Conservation (phyloP, 2,113 vertebrate genomes). For the Notothenia rossii region DNA sequence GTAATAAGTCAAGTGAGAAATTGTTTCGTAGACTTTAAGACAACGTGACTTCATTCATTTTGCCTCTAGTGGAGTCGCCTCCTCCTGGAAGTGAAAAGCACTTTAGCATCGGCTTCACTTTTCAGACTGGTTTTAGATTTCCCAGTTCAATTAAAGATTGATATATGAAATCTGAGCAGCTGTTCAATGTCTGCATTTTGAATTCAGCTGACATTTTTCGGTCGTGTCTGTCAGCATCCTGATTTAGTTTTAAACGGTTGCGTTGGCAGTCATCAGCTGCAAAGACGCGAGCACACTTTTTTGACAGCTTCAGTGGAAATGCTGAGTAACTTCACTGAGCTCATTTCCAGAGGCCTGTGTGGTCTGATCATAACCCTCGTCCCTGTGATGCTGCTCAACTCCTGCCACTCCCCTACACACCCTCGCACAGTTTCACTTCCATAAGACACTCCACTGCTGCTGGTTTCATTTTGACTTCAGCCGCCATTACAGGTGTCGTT, state of each 20-base stretch:
- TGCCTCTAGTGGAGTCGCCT: too few relatives aligned
- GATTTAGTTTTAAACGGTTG: conserved; percentile 14
- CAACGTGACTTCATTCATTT: too few relatives aligned
- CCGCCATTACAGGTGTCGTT: neutral
- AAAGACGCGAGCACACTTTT: conserved; percentile 3
- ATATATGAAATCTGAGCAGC: neutral
- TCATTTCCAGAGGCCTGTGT: conserved; percentile 59
- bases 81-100: too few relatives aligned
- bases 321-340: conserved; percentile 69
- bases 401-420: conserved; percentile 68
- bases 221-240: conserved; percentile 10
- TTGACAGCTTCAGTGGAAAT: conserved; percentile 62
- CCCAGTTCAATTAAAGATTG: too few relatives aligned
- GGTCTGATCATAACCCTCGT: conserved; percentile 64
- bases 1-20: too few relatives aligned
- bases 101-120: too few relatives aligned
- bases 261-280: conserved; percentile 9
- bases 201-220: conserved; percentile 15
- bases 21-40: too few relatives aligned
- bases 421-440: conserved; percentile 56
- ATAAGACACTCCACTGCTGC: conserved; percentile 17
- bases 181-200: neutral
- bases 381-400: conserved; percentile 43
- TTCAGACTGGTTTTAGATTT: too few relatives aligned
- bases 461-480: conserved; percentile 13